Evolutionary conservation across 2,797 vertebrate genomes (phyloP).

Genomic region (Pantherophis vulpinus): DNA sequence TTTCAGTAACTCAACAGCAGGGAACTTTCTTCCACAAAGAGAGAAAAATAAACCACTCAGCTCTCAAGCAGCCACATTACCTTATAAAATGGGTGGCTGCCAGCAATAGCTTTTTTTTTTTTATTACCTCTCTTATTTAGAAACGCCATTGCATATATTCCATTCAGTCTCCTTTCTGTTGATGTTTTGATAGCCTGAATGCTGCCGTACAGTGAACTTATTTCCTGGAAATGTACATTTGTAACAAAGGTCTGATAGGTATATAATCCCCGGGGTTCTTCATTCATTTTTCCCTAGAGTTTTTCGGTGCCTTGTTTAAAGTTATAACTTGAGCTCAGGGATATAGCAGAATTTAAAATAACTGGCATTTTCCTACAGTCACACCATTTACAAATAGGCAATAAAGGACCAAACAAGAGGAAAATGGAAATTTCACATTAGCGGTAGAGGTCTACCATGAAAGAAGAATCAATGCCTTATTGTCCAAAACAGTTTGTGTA

Average conservation of each 20-base stretch:
- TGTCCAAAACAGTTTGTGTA: neutral
- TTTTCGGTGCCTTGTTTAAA: neutral
- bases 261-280: slow-evolving; percentile 13
- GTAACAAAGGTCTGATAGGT: slow-evolving; percentile 37
- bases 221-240: slow-evolving; percentile 39
- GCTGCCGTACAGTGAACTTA: slow-evolving; percentile 41
- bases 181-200: slow-evolving; percentile 50
- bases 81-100: slow-evolving; percentile 41
- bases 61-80: slow-evolving; percentile 40
- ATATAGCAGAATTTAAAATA: neutral
- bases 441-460: neutral
- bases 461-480: neutral
- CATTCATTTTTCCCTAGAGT: slow-evolving; percentile 5
- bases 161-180: slow-evolving; percentile 43
- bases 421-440: slow-evolving; percentile 1
- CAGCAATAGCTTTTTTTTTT: slow-evolving; percentile 43
- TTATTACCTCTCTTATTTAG: slow-evolving; percentile 53
- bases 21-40: slow-evolving; percentile 30
- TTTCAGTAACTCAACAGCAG: slow-evolving; percentile 43
- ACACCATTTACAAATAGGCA: neutral
- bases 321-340: neutral
- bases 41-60: slow-evolving; percentile 13
- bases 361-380: neutral
- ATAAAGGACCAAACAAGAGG: slow-evolving; percentile 1
- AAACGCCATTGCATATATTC: slow-evolving; percentile 60